Evolutionary conservation across 2,113 vertebrate genomes (phyloP).

Genomic region (Carassius auratus): DNA sequence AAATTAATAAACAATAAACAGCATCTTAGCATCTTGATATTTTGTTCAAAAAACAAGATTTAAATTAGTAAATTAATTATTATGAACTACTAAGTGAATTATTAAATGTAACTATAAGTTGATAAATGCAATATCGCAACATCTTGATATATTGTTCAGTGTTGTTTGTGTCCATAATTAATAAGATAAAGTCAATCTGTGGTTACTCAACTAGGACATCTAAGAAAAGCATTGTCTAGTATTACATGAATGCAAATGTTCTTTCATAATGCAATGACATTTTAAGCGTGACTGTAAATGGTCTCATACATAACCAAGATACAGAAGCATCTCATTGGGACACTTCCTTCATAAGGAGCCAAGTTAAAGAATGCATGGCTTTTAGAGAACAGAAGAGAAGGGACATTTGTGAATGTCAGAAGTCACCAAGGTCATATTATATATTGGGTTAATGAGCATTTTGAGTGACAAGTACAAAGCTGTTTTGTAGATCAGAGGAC

Average conservation of each 20-base stretch:
- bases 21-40: background rate
- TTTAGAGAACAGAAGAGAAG: background rate
- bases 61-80: too few relatives aligned
- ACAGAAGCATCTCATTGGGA: background rate
- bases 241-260: background rate
- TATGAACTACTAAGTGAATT: too few relatives aligned
- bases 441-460: background rate
- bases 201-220: background rate
- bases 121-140: background rate
- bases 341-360: constrained; percentile 1
- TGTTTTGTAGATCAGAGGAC: background rate
- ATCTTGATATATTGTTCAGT: background rate
- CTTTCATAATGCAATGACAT: too few relatives aligned
- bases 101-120: too few relatives aligned
- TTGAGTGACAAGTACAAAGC: background rate
- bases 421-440: constrained; percentile 1
- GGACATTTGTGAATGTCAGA: constrained; percentile 30
- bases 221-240: background rate
- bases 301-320: background rate
- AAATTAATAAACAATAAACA: too few relatives aligned
- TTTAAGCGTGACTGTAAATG: background rate
- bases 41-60: background rate
- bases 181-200: background rate
- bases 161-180: background rate
- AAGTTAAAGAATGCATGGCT: background rate